Base-by-base conservation (phyloP, 2,888 invertebrate species). In the Linhomoeus sp. region DNA sequence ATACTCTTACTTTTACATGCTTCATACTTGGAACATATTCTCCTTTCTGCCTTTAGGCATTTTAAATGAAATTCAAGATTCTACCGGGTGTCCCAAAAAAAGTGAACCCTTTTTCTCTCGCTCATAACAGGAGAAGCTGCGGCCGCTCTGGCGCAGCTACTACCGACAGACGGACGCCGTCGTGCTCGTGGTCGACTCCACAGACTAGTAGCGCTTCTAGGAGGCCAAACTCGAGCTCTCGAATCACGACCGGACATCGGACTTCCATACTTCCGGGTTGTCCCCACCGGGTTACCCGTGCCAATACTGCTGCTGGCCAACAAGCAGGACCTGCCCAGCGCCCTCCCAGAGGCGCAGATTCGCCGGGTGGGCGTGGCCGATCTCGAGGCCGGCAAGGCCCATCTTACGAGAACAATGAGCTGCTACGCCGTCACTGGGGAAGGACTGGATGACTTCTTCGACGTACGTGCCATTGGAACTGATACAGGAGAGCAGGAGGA, bases 381-480 rank as follows among this genome's bases (percentile, higher is more conserved):
- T 66, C 69, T 88, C 52, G 77, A n/a, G n/a, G 29, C 5, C 29
- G 29, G 7, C 7, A 12, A 29, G 7, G 29, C 29, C 7, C 29
- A 29, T 12, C 29, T 12, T 79, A 80, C 81, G 66, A 33, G 5
- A 19, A 81, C 90, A 47, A 85, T 87, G 65, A 85, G 88, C 1
- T 84, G 88, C 1, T 92, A 92, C 68, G 92, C 90, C 57, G 84
- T 92, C 63, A 92, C 87, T 25, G 90, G 92, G 3, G 90, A 92
- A 64, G 92, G 92, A 15, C 75, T 92, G 12, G 85, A 87, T 68
- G 90, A 90, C 65, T 88, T 87, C 12, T 75, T 92, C 56, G 88
- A 92, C 67, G 81, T 79, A 14, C 74, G n/a, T n/a, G n/a, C 74
- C 92, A 49, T 88, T 88, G 67, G 87, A 90, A 66, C 80, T 92